Evolutionary conservation across 2,113 vertebrate genomes (phyloP).

Genomic region (Hyaena hyaena): DNA sequence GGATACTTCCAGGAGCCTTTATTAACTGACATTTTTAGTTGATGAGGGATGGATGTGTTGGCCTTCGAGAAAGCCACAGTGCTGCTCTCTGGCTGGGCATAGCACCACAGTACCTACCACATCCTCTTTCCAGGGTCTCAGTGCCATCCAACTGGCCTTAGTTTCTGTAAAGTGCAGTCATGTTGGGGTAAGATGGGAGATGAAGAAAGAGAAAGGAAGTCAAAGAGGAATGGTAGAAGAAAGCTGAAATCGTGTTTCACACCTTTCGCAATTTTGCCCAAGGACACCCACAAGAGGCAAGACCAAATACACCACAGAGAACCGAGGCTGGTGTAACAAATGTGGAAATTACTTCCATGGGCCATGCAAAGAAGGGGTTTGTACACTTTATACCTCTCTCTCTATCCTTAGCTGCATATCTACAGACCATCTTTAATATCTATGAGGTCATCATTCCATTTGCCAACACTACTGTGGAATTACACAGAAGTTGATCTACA

Average conservation of each 20-base stretch:
- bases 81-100: too few species aligned
- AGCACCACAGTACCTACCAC: neutral
- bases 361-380: neutral
- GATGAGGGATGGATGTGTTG: neutral
- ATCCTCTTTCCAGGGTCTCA: neutral
- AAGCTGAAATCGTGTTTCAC: neutral
- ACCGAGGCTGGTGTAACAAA: neutral
- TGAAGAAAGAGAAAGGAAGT: neutral
- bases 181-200: neutral
- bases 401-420: neutral
- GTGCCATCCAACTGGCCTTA: neutral
- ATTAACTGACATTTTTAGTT: neutral
- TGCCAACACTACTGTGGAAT: neutral
- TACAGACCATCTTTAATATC: neutral
- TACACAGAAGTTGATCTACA: neutral
- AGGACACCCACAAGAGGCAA: neutral
- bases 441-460: neutral
- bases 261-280: neutral
- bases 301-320: neutral
- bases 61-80: neutral
- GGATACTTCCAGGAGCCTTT: neutral
- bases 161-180: neutral
- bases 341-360: neutral
- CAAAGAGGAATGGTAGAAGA: neutral
- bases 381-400: neutral